Base-by-base conservation (phyloP, 2,113 vertebrate species). In the Pagrus major region DNA sequence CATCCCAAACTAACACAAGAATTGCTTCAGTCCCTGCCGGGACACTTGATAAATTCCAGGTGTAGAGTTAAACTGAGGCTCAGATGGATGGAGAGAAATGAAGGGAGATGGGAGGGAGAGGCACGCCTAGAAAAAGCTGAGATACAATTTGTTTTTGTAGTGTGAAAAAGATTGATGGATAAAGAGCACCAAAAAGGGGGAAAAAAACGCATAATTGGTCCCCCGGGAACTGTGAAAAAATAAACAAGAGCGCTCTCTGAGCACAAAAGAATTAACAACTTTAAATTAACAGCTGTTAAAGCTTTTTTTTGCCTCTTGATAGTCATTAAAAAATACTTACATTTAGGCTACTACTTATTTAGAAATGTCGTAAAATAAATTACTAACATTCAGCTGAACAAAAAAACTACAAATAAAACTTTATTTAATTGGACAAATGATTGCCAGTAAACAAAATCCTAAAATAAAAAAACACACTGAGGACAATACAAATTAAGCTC, bases 1-100 rank as follows among this genome's bases (percentile, higher is more conserved):
- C 68, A 84, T 74, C 18, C n/a, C n/a, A 71, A 71, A 58, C 52
- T 41, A 72, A 60, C 0, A 31, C 3, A 27, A 46, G 37, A 66
- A n/a, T 37, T 63, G 25, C 15, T 77, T 58, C 35, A 59, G 59
- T 58, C 44, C 14, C 0, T 27, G 41, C n/a, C 1, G 27, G 51
- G 55, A 78, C 64, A 65, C 71, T 39, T 72, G 55, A 75, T 76
- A 31, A 69, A 61, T 41, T 77, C 64, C 78, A 68, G 23, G 68
- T 80, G 72, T 80, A 68, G 71, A 54, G 56, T 84, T 71, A 65
- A 78, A 79, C 10, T 49, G 18, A 3, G 8, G 37, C 61, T 74
- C 25, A 51, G 58, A 73, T 21, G 41, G 27, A 70, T 51, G 35
- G 35, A 71, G 25, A 85, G 31, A 37, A 16, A 14, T 51, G 70